These are phyloP conservation scores for Scomber scombrus DNA, from an alignment of 2,113 vertebrate genomes.

Conservation along the genomic window DNA sequence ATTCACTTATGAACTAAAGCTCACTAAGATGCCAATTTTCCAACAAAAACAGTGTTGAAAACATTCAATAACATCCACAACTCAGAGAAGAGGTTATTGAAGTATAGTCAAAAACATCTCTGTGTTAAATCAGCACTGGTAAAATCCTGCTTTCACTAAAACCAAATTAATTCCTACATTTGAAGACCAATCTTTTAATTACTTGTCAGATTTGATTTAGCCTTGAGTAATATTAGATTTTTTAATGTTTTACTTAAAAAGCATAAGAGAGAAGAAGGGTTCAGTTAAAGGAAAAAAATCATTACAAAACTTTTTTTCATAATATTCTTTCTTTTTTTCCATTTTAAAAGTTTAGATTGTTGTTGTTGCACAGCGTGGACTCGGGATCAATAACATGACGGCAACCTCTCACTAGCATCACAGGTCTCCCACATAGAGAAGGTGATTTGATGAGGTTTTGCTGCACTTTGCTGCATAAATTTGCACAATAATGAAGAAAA, in stretches of 20 bases:
- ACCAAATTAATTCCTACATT: too few species aligned
- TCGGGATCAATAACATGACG: background rate
- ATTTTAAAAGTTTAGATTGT: background rate
- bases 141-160: too few species aligned
- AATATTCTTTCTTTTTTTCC: too few species aligned
- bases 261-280: too few species aligned
- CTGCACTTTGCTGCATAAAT: conserved; percentile 55
- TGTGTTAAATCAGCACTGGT: too few species aligned
- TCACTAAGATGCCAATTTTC: background rate
- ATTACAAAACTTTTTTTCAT: too few species aligned
- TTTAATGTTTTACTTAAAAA: background rate
- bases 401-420: conserved; percentile 1
- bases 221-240: too few species aligned
- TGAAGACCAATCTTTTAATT: too few species aligned
- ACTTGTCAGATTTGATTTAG: too few species aligned
- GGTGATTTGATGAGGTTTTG: conserved; percentile 22
- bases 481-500: conserved; percentile 63
- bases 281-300: background rate
- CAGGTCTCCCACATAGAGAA: background rate
- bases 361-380: too few species aligned
- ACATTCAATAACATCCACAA: background rate
- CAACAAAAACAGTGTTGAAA: background rate
- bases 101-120: background rate
- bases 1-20: conserved; percentile 14
- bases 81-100: background rate